Percentiles rank a stretch among this genome's conserved stretches.
These are phyloP conservation scores for Pentamera pediparva DNA, from an alignment of 53 echinoderm and acorn worm species.

Conservation along the genomic window DNA sequence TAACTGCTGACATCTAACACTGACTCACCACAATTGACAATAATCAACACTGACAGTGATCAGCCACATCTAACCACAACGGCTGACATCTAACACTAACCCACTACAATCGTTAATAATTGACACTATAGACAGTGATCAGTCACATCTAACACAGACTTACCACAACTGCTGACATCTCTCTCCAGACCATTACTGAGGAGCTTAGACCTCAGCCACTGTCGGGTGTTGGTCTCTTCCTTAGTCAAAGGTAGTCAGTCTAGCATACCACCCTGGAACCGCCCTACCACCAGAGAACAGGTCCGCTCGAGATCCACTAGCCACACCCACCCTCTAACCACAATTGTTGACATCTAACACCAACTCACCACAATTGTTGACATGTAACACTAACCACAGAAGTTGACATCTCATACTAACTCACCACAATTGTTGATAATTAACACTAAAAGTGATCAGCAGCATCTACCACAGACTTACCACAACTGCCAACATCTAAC, in stretches of 20 bases:
- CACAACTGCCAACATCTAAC: slow-evolving; percentile 52
- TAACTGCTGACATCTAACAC: too few relatives aligned
- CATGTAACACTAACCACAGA: too few relatives aligned
- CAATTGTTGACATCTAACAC: too few relatives aligned
- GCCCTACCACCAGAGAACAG: slow-evolving; percentile 80
- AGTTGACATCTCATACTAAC: too few relatives aligned
- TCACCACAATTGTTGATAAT: too few relatives aligned
- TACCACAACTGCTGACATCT: slow-evolving; percentile 65
- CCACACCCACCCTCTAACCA: slow-evolving; percentile 98
- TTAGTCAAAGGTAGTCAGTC: slow-evolving; percentile 83
- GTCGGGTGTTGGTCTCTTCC: slow-evolving; percentile 86
- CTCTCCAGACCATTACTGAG: slow-evolving; percentile 72
- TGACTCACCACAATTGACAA: too few relatives aligned
- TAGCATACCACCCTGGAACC: slow-evolving; percentile 95
- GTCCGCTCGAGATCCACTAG: slow-evolving; percentile 95
- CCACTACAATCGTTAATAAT: too few relatives aligned
- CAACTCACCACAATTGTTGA: too few relatives aligned
- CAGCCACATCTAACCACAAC: slow-evolving; percentile 46
- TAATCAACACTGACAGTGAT: neutral
- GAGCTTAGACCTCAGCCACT: slow-evolving; percentile 78
- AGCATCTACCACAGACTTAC: slow-evolving; percentile 31
- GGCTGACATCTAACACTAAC: slow-evolving; percentile 52
- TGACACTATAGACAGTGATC: too few relatives aligned
- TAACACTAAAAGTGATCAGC: neutral
- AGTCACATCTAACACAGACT: neutral